These are phyloP conservation scores for Pluvialis apricaria DNA, from an alignment of 2,113 vertebrate genomes.

Conservation along the genomic window DNA sequence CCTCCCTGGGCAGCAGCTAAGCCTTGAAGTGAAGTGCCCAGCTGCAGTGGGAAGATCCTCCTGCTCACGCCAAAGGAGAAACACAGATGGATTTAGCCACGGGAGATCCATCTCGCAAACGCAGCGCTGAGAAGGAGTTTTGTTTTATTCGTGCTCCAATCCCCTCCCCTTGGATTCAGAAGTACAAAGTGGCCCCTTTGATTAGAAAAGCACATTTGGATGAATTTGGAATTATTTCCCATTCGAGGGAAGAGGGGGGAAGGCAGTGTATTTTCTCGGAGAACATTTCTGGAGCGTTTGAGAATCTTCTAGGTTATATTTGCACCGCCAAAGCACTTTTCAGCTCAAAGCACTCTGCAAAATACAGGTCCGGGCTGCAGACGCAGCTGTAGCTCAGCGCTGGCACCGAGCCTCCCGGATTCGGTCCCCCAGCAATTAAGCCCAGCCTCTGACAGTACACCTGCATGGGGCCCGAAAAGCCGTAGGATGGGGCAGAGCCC, in stretches of 20 bases:
- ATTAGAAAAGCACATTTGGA: constrained; percentile 51
- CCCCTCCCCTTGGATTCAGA: neutral
- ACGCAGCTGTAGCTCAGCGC: neutral
- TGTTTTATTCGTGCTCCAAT: neutral
- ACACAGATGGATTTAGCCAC: constrained; percentile 22
- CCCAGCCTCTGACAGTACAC: neutral
- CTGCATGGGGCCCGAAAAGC: neutral
- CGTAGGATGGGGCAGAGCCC: neutral
- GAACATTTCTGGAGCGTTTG: neutral
- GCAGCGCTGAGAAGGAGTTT: neutral
- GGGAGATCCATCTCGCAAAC: neutral
- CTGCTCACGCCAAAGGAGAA: neutral
- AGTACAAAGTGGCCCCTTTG: constrained; percentile 35
- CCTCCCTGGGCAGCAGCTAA: neutral
- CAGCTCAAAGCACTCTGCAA: neutral
- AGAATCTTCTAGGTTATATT: constrained; percentile 20
- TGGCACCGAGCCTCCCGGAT: neutral
- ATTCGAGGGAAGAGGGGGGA: neutral
- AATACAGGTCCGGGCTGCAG: neutral
- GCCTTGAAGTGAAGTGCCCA: neutral
- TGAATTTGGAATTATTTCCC: constrained; percentile 29
- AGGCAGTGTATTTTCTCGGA: neutral
- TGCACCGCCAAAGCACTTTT: neutral
- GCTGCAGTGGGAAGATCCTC: constrained; percentile 9
- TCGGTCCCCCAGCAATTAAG: neutral